Evolutionary conservation across 2,113 vertebrate species (phyloP), one percentile per base, ranked within the genome.

Genomic region (Megaceryle torquata): DNA sequence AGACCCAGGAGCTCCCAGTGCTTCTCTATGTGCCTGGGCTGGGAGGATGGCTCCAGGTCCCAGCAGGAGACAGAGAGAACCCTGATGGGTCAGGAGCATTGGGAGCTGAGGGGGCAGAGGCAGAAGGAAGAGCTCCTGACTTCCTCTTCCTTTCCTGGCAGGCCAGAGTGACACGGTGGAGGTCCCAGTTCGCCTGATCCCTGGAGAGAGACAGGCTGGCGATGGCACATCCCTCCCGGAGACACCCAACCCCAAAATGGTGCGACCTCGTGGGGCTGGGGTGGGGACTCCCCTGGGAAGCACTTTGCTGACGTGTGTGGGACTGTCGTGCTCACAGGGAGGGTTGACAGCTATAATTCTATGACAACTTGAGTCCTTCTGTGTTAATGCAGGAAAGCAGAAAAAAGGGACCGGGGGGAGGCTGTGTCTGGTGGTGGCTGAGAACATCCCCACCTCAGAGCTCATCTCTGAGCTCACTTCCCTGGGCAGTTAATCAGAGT

Each of bases 181-280:
- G 89, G 95, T 98, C 72, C 98, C 98, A 0, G 98, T 97, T 39
- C 98, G 98, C 92, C 97, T 99, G 95, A 98, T 98, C 89, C 98
- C 99, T 10, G 99, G 99, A 81, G 99, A 99, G 98, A 98, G 99
- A 81, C 99, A 99, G 97, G 99, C 99, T 18, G 99, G 99, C 2
- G 99, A 99, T 0, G 99, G 99, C 95, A 99, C 99, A 1, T 99
- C 99, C 90, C 99, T 99, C 87, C 99, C 99, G 0, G 99, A 99
- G 98, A 99, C 99, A 31, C 99, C 99, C 79, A 99, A 99, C 97
- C 98, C 99, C 93, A 99, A 98, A 98, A 99, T 99, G 97, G 99
- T 99, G 98, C 2, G 61, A 33, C 1, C 18, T 7, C 2, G 0
- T 18, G 4, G 76, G 80, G 60, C 14, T 28, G 50, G 1, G 6